Evolutionary conservation across 1,140 invertebrate species (phyloP).

Genomic region (Platyura marginata): DNA sequence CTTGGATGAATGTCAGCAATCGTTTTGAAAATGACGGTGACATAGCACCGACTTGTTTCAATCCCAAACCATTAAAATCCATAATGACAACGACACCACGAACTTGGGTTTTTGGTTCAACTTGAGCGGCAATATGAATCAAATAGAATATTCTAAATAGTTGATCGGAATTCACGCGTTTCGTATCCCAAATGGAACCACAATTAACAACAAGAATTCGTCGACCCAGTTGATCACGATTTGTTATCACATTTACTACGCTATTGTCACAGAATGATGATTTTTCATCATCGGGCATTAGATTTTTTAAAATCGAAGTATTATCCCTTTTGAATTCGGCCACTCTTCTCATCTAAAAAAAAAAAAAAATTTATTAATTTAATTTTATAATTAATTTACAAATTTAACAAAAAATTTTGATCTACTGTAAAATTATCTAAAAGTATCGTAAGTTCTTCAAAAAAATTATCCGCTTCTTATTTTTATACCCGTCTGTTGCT

Average conservation of each 20-base stretch:
- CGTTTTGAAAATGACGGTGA: conserved; percentile 51
- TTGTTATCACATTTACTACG: conserved; percentile 52
- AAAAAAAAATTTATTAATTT: conserved; percentile 6
- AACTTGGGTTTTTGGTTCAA: conserved; percentile 54
- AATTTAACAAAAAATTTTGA: too few species aligned
- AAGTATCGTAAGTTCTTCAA: too few species aligned
- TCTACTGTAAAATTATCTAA: too few species aligned
- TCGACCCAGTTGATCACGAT: conserved; percentile 35
- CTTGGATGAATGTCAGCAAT: conserved; percentile 61
- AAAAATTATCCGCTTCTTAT: too few species aligned
- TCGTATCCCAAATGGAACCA: conserved; percentile 46
- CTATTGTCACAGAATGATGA: conserved; percentile 41
- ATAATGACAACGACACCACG: conserved; percentile 57
- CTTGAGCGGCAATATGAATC: conserved; percentile 50
- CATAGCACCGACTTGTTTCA: conserved; percentile 52
- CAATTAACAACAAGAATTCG: conserved; percentile 20
- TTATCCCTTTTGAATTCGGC: conserved; percentile 56
- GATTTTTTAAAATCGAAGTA: conserved; percentile 34
- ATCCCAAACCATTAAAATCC: conserved; percentile 56
- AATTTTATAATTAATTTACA: too few species aligned
- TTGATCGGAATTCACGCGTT: conserved; percentile 45
- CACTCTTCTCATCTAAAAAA: conserved; percentile 45
- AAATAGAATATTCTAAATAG: conserved; percentile 60
- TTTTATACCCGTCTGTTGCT: too few species aligned
- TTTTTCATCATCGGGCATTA: conserved; percentile 45